These are phyloP conservation scores for Cepphus grylle DNA, from an alignment of 2,113 vertebrate species.

Conservation along the genomic window DNA sequence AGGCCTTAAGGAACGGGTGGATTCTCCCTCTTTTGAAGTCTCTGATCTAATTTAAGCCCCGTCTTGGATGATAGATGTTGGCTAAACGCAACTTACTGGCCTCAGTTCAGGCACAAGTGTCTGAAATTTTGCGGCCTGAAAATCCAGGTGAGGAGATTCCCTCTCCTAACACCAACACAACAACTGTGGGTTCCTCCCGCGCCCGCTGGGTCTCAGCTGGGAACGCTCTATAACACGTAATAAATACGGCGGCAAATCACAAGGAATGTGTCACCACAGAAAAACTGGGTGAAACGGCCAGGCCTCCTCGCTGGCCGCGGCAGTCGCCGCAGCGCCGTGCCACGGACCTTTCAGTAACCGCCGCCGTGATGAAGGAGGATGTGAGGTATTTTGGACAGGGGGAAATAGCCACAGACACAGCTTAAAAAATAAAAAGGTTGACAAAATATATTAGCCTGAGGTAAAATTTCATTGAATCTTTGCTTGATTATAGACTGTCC, in stretches of 20 bases:
- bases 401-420: neutral
- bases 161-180: neutral
- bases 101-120: neutral
- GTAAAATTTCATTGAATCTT: constrained; percentile 53
- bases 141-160: neutral
- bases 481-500: neutral
- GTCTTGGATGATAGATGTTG: neutral
- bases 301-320: neutral
- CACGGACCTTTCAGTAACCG: neutral
- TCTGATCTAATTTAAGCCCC: neutral
- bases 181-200: neutral
- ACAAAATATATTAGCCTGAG: constrained; percentile 55
- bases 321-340: neutral
- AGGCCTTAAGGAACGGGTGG: neutral
- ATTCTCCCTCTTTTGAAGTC: neutral
- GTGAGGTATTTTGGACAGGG: constrained; percentile 10
- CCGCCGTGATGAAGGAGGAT: neutral
- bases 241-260: neutral
- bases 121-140: neutral
- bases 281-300: neutral
- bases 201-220: neutral
- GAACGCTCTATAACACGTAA: fast-evolving
- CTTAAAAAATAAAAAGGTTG: neutral
- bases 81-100: neutral
- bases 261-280: neutral